Evolutionary conservation across 2,113 vertebrate species (phyloP).

Genomic region (Chionis minor): DNA sequence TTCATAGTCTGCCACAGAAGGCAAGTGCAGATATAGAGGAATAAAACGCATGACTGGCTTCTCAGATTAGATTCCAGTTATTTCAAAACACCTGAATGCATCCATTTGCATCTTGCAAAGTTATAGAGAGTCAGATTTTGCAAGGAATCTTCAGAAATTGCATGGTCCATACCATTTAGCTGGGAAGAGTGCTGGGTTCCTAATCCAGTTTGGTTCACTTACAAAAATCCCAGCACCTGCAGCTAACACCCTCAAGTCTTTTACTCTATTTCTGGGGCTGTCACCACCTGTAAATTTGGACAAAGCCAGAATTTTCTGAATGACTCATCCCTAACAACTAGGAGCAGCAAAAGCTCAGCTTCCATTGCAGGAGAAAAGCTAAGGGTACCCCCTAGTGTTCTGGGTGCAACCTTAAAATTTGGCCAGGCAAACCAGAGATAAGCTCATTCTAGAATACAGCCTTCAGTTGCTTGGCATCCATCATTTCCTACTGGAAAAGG

Average conservation of each 20-base stretch:
- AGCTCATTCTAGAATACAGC: background rate
- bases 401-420: background rate
- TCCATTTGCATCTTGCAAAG: background rate
- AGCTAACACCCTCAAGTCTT: background rate
- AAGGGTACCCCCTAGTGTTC: conserved; percentile 28
- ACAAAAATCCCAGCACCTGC: background rate
- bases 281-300: conserved; percentile 21
- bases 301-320: conserved; percentile 50
- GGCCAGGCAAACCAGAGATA: background rate
- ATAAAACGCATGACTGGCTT: background rate
- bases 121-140: background rate
- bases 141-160: background rate
- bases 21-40: background rate
- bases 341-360: background rate
- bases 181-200: background rate
- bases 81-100: background rate
- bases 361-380: background rate
- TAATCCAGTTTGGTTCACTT: background rate
- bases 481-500: background rate
- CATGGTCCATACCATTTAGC: background rate
- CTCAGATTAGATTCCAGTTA: background rate
- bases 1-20: background rate
- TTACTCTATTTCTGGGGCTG: conserved; percentile 21
- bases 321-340: conserved; percentile 21
- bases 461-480: background rate